phyloP scores from a whole-genome alignment of 2,113 vertebrate genomes.

The Zeus faber region DNA sequence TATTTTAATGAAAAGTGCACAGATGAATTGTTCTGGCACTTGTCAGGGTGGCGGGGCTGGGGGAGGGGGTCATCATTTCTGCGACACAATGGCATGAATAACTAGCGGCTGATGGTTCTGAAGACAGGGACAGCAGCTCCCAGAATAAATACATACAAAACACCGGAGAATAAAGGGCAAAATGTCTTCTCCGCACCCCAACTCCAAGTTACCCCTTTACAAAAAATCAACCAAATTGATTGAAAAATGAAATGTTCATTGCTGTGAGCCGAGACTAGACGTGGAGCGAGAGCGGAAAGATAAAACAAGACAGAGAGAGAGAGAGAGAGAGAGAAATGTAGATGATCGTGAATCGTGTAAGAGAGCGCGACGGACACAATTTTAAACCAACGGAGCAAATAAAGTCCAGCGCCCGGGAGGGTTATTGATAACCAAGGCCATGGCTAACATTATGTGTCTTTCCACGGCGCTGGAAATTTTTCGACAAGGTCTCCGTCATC shows the following conservation, averaged over 20 bases:
- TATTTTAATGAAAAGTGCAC: constrained; percentile 70
- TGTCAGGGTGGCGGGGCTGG: too few species aligned
- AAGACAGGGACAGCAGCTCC: constrained; percentile 46
- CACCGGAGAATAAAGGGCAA: constrained; percentile 41
- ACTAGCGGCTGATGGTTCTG: constrained; percentile 53
- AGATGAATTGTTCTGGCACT: constrained; percentile 60
- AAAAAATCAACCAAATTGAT: constrained; percentile 58
- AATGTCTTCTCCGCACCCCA: constrained; percentile 17
- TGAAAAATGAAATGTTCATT: constrained; percentile 56
- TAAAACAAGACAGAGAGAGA: not conserved
- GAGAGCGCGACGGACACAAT: too few species aligned
- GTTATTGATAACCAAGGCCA: too few species aligned
- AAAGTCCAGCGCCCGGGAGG: too few species aligned
- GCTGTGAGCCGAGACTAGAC: constrained; percentile 40
- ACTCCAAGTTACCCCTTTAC: constrained; percentile 30
- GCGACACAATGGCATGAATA: constrained; percentile 63
- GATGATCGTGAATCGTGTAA: too few species aligned
- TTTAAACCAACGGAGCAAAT: too few species aligned
- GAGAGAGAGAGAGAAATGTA: not conserved
- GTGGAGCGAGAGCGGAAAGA: constrained; percentile 10
- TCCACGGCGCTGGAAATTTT: too few species aligned
- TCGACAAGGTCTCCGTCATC: too few species aligned
- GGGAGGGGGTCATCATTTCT: constrained; percentile 64
- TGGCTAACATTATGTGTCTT: too few species aligned
- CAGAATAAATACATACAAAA: constrained; percentile 64